phyloP scores from a whole-genome alignment of 1,140 invertebrate genomes.

The Melitaea cinxia region DNA sequence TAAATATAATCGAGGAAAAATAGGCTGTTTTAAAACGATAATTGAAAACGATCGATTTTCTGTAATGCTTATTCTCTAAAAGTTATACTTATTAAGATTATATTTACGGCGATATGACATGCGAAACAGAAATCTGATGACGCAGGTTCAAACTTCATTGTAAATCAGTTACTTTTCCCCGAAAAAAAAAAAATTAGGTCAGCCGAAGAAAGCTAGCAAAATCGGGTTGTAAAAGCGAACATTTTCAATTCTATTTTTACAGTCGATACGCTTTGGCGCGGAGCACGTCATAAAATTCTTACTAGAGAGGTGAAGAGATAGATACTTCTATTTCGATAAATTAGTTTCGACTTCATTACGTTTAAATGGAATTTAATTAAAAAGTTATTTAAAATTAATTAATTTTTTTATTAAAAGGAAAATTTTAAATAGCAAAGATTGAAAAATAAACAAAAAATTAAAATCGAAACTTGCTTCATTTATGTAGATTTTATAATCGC shows the following conservation, averaged over 20 bases:
- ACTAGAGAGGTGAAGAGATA: slow-evolving; percentile 5
- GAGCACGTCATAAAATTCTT: slow-evolving; percentile 24
- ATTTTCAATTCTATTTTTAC: slow-evolving; percentile 26
- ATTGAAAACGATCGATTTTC: no score
- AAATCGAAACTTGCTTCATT: no score
- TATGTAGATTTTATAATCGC: no score
- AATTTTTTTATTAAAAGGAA: no score
- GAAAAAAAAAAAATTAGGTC: slow-evolving; percentile 21
- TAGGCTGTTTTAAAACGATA: no score
- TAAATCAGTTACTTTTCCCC: not conserved
- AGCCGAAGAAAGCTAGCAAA: slow-evolving; percentile 20
- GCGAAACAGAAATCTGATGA: slow-evolving; percentile 7
- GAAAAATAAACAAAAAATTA: no score
- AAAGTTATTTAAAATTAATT: no score
- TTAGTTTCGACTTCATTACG: not conserved
- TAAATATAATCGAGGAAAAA: no score
- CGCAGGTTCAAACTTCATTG: not conserved
- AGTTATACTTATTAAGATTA: no score
- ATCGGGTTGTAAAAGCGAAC: slow-evolving; percentile 20
- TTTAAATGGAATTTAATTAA: not conserved
- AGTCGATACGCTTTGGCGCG: slow-evolving; percentile 11
- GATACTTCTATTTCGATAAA: slow-evolving; percentile 4
- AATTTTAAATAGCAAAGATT: no score
- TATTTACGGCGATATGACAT: no score
- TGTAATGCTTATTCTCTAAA: no score